Conservation (phyloP, 2,113 vertebrate genomes). For the Istiophorus platypterus region DNA sequence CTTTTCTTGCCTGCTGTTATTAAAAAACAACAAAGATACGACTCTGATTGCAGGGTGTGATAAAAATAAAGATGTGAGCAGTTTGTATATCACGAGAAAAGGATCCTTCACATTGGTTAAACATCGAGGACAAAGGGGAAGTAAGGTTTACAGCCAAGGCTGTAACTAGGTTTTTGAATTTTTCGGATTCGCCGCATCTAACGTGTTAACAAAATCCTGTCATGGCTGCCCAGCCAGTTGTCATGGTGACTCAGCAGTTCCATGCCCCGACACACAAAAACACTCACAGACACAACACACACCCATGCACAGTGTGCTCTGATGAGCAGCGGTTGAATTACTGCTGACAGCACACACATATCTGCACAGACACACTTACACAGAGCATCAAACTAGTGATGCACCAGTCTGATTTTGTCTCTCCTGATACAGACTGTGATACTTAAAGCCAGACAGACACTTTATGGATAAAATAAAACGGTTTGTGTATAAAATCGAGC, state of each 20-base stretch:
- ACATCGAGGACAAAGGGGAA: background rate
- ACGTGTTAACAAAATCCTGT: slow-evolving; percentile 48
- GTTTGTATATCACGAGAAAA: background rate
- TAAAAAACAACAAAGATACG: slow-evolving; percentile 13
- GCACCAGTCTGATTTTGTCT: background rate
- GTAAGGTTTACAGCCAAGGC: background rate
- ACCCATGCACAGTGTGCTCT: slow-evolving; percentile 31
- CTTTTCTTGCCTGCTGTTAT: background rate
- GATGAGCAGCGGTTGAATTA: slow-evolving; percentile 69
- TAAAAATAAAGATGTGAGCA: background rate
- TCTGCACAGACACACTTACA: background rate
- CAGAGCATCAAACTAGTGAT: background rate
- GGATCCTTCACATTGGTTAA: background rate
- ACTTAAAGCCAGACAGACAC: background rate
- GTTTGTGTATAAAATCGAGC: background rate
- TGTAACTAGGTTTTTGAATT: background rate
- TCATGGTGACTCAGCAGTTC: slow-evolving; percentile 79
- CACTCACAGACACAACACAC: slow-evolving; percentile 39
- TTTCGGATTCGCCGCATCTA: slow-evolving; percentile 6
- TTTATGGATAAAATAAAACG: background rate
- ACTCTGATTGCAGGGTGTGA: background rate
- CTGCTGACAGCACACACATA: slow-evolving; percentile 59
- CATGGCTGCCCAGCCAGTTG: slow-evolving; percentile 61
- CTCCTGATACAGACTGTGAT: background rate
- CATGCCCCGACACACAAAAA: slow-evolving; percentile 15